Evolutionary conservation across 2,888 invertebrate genomes (phyloP).

Genomic region (Sphaerophoria rueppellii): DNA sequence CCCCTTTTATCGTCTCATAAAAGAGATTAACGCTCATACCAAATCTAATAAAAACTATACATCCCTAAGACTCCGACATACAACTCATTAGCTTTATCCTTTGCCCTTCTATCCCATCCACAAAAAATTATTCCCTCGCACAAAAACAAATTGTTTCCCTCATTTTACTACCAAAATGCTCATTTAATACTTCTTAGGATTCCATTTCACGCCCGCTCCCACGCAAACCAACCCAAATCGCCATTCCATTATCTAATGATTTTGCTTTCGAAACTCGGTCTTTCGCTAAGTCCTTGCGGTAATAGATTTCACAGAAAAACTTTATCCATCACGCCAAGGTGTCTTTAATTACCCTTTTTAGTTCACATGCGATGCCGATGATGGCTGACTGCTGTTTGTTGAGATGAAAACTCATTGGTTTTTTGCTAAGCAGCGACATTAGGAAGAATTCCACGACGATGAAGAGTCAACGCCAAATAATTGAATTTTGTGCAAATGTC

Average conservation of each 20-base stretch:
- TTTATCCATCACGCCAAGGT: constrained; percentile 59
- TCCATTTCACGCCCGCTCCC: constrained; percentile 11
- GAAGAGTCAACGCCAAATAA: background rate
- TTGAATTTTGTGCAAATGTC: background rate
- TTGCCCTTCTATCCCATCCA: background rate
- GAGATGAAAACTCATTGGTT: background rate
- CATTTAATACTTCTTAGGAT: constrained; percentile 17
- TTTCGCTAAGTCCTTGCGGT: constrained; percentile 4
- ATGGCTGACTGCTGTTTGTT: background rate
- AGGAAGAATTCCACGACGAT: background rate
- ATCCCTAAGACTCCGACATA: background rate
- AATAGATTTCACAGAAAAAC: constrained; percentile 34
- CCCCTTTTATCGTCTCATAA: constrained; percentile 28
- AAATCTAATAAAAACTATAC: constrained; percentile 10
- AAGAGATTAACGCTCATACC: constrained; percentile 16
- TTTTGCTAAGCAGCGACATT: constrained; percentile 1
- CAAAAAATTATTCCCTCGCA: background rate
- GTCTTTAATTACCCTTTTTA: constrained; percentile 48
- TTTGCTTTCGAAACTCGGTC: constrained; percentile 12
- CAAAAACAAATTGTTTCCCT: constrained; percentile 4
- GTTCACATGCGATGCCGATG: constrained; percentile 2
- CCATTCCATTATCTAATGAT: background rate
- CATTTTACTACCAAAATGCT: constrained; percentile 21
- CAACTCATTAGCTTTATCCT: constrained; percentile 1
- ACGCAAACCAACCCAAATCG: background rate